These are phyloP conservation scores for Timandra comae DNA, from an alignment of 2,888 invertebrate genomes.

Conservation along the genomic window DNA sequence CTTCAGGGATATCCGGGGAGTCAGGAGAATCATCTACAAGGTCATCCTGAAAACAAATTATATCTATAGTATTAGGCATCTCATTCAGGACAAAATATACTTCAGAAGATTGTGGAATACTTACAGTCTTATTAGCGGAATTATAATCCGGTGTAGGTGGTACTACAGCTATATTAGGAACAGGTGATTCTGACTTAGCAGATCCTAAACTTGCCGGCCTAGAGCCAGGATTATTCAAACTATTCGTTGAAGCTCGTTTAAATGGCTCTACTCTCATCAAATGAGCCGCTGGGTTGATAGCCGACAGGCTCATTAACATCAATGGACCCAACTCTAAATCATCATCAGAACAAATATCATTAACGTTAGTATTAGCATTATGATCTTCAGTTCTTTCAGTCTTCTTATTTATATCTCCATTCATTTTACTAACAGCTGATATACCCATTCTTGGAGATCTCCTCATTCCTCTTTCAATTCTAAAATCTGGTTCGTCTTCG, in stretches of 20 bases:
- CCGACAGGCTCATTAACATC: slow-evolving; percentile 81
- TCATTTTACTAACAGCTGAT: slow-evolving; percentile 68
- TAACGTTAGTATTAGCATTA: slow-evolving; percentile 44
- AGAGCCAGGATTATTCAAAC: slow-evolving; percentile 48
- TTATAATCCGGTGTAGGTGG: slow-evolving; percentile 84
- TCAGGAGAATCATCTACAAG: slow-evolving; percentile 81
- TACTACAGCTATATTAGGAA: slow-evolving; percentile 84
- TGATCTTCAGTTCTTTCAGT: slow-evolving; percentile 54
- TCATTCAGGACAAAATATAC: slow-evolving; percentile 3
- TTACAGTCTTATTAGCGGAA: slow-evolving; percentile 63
- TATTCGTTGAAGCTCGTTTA: slow-evolving; percentile 42
- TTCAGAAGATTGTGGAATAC: no score
- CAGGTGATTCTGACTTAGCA: slow-evolving; percentile 58
- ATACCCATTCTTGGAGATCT: slow-evolving; percentile 68
- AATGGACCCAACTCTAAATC: slow-evolving; percentile 80
- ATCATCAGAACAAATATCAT: slow-evolving; percentile 68
- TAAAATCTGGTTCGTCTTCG: slow-evolving; percentile 61
- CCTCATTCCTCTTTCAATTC: slow-evolving; percentile 59
- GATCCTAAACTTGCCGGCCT: slow-evolving; percentile 67
- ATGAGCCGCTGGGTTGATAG: slow-evolving; percentile 78
- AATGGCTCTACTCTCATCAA: slow-evolving; percentile 79
- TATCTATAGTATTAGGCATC: neutral
- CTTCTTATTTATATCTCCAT: slow-evolving; percentile 67
- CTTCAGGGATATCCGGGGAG: slow-evolving; percentile 82
- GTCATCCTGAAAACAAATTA: slow-evolving; percentile 52